Evolutionary conservation across 35 echinoderm and acorn worm genomes (phyloP).

Genomic region (Antedon bifida): DNA sequence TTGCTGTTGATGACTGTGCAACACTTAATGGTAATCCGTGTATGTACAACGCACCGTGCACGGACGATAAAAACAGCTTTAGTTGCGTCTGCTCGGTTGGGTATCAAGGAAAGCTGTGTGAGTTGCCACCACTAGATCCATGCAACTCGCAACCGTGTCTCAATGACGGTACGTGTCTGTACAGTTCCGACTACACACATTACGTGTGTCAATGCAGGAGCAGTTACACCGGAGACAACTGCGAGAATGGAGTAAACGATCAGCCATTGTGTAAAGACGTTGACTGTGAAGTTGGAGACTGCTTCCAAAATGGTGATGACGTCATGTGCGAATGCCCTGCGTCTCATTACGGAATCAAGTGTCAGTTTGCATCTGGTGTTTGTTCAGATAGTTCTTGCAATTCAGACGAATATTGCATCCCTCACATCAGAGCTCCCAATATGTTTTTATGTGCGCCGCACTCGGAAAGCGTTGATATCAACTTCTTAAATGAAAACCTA

Average conservation of each 20-base stretch:
- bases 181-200: not conserved
- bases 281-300: not conserved
- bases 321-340: not conserved
- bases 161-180: not conserved
- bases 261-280: not conserved
- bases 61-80: not conserved
- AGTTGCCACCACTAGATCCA: not conserved
- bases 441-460: not conserved
- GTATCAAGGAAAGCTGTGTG: not conserved
- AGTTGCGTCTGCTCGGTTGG: not conserved
- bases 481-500: not conserved
- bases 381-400: not conserved
- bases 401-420: not conserved
- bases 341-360: not conserved
- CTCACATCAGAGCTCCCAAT: not conserved
- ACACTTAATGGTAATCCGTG: not conserved
- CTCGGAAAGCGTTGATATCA: not conserved
- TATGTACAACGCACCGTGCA: not conserved
- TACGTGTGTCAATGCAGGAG: not conserved
- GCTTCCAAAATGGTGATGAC: not conserved
- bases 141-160: not conserved
- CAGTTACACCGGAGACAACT: not conserved
- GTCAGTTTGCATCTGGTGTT: not conserved
- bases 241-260: not conserved
- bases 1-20: not conserved